These are phyloP conservation scores for Cercocebus atys DNA, from an alignment of 2,113 vertebrate genomes.

Conservation along the genomic window DNA sequence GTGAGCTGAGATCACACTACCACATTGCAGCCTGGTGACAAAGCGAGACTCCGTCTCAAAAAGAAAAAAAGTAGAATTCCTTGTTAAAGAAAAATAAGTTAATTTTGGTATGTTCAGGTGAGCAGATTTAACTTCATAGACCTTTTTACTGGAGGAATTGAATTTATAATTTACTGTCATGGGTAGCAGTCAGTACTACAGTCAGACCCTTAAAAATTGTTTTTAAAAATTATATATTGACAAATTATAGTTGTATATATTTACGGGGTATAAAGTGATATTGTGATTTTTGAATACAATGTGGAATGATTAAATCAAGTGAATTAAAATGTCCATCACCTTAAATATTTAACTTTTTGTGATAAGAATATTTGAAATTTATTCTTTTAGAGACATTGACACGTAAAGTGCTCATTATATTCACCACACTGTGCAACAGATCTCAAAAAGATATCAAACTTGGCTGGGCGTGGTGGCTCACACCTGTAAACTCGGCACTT, in stretches of 20 bases:
- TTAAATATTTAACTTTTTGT: neutral
- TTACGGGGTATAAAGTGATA: neutral
- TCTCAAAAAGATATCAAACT: neutral
- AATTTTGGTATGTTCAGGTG: neutral
- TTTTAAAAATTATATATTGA: neutral
- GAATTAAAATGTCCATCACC: neutral
- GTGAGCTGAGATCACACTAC: too few species aligned
- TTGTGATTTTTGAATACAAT: neutral
- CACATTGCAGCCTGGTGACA: too few species aligned
- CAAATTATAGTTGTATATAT: neutral
- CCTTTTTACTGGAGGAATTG: neutral
- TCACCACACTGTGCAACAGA: neutral
- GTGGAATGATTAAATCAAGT: neutral
- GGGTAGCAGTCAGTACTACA: neutral
- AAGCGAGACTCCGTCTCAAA: too few species aligned
- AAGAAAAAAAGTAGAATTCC: neutral
- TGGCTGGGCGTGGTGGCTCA: too few species aligned
- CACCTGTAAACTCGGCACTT: too few species aligned
- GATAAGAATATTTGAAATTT: neutral
- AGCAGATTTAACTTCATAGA: neutral
- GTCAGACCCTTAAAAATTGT: neutral
- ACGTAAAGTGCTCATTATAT: neutral
- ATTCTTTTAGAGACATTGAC: neutral
- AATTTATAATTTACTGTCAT: neutral
- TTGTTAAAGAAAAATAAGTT: conserved; percentile 15